phyloP scores from a whole-genome alignment of 2,797 vertebrate genomes.

The Corythornis leucogaster region DNA sequence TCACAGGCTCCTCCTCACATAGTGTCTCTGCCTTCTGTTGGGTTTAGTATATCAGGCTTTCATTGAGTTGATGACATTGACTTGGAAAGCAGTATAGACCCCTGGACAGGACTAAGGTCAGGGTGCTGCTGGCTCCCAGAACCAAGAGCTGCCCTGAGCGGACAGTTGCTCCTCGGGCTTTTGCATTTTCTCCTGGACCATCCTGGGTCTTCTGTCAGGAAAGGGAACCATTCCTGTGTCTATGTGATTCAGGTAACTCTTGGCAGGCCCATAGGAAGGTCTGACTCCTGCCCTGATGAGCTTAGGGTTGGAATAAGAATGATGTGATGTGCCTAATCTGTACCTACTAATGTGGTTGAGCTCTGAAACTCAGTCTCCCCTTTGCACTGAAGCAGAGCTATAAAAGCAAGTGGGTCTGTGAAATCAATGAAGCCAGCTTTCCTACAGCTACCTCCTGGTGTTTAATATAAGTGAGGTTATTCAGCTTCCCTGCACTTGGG shows the following conservation, averaged over 20 bases:
- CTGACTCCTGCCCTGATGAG: neutral
- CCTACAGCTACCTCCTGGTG: neutral
- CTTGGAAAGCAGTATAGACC: neutral
- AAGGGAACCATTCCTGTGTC: neutral
- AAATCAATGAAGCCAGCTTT: neutral
- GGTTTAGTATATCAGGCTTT: neutral
- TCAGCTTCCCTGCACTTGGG: neutral
- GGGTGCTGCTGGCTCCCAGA: neutral
- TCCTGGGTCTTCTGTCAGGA: neutral
- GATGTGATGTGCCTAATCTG: neutral
- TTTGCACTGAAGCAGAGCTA: neutral
- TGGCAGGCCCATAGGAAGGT: neutral
- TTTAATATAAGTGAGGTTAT: neutral
- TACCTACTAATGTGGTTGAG: neutral
- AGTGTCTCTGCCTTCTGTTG: neutral
- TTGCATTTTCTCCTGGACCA: neutral
- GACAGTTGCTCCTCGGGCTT: neutral
- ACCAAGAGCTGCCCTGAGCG: neutral
- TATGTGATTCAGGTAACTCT: neutral
- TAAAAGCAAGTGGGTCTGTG: neutral
- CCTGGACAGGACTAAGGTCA: neutral
- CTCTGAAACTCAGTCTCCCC: neutral
- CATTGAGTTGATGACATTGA: accelerated
- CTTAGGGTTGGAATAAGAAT: neutral
- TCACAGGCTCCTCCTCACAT: neutral